Evolutionary conservation across 2,888 invertebrate genomes (phyloP), one percentile per base, ranked within the genome.

Genomic region (Melanostoma mellinum): DNA sequence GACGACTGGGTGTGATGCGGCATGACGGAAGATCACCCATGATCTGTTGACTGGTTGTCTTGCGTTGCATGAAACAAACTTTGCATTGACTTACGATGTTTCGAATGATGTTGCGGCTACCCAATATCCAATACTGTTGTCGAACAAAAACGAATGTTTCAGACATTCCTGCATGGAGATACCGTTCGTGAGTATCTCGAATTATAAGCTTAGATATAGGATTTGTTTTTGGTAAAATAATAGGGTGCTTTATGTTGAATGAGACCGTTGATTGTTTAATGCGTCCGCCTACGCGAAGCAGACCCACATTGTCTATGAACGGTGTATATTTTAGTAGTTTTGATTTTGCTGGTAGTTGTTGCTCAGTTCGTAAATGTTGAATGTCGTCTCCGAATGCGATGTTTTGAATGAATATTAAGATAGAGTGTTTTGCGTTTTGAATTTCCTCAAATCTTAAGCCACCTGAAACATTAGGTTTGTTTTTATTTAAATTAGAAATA

Each of bases 91-190:
- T 20, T 0, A 77, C 72, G 0, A 67, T 55, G n/a, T 73, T 81
- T 4, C 77, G 73, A 10, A 82, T 68, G 0, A 78, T 30, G 9
- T 73, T 79, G 2, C 69, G 56, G 36, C 72, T 69, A 2, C 80
- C 68, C 36, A 85, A 8, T n/a, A 81, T 74, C 77, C 80, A 85
- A 36, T 68, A 81, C n/a, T 72, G 71, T 40, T 85, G 78, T 1
- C 78, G 60, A 0, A 69, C 30, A 4, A 68, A 56, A 1, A 35
- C 10, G 6, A 78, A 68, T 8, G 74, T 77, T 35, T 55, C 55
- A n/a, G 77, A 65, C 2, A 74, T 42, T 3, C 82, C 79, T 4
- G 63, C 30, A 48, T 82, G 79, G 0, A 85, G 44, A 38, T 74
- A 10, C 2, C 32, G 40, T 2, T 50, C 30, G 10, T 81, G 75